Conservation (phyloP, 2,113 vertebrate genomes). For the Todiramphus chloris region DNA sequence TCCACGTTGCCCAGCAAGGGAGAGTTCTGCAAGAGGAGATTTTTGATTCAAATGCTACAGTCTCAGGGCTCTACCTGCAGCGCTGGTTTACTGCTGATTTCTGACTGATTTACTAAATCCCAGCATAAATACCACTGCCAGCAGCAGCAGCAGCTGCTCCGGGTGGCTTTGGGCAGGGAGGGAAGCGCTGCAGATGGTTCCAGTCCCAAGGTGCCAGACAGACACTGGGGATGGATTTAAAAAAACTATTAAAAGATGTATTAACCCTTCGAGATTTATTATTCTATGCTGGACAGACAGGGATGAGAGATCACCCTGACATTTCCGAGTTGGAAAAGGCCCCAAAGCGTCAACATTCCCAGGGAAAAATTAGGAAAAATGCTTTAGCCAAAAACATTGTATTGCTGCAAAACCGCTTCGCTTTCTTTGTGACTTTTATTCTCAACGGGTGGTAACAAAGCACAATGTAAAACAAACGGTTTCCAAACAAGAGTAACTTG, state of each 20-base stretch:
- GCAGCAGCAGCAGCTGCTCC: slow-evolving; percentile 9
- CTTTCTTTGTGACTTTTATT: background rate
- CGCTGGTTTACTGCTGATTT: background rate
- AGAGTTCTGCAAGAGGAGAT: fast-evolving
- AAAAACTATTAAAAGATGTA: background rate
- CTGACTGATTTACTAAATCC: background rate
- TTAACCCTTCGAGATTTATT: background rate
- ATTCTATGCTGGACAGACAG: background rate
- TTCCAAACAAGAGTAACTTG: slow-evolving; percentile 36
- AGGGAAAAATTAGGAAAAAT: background rate
- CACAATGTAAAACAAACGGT: background rate
- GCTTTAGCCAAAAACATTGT: background rate
- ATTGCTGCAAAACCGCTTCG: slow-evolving; percentile 43
- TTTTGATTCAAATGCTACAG: background rate
- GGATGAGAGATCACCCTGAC: fast-evolving
- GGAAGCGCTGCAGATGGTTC: slow-evolving; percentile 19
- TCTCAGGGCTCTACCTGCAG: background rate
- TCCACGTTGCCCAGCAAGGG: background rate
- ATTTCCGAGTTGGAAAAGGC: background rate
- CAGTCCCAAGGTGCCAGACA: background rate
- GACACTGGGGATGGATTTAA: background rate
- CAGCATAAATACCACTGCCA: background rate
- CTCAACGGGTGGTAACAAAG: background rate
- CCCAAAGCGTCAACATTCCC: background rate
- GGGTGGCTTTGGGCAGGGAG: background rate